Evolutionary conservation across 2,797 vertebrate species (phyloP).

Genomic region (Poecilia gillii): DNA sequence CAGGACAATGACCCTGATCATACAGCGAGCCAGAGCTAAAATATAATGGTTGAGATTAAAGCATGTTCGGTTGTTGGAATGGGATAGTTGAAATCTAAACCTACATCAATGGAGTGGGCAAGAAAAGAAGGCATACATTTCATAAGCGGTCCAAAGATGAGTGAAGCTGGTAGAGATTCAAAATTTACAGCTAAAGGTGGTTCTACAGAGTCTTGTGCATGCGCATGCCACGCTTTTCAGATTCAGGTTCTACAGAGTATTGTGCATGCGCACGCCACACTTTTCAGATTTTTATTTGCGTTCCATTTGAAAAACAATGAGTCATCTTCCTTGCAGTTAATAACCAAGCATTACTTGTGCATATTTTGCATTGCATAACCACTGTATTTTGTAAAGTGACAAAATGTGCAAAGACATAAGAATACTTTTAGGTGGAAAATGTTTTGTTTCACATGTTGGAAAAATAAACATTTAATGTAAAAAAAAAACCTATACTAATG

Average conservation of each 20-base stretch:
- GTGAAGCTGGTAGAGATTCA: neutral
- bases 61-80: neutral
- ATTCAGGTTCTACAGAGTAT: neutral
- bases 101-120: neutral
- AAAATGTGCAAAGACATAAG: neutral
- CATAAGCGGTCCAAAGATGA: neutral
- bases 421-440: neutral
- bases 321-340: neutral
- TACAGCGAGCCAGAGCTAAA: neutral
- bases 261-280: neutral
- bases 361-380: neutral
- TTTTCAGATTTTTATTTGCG: neutral
- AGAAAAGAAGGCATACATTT: neutral
- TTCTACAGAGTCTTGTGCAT: neutral
- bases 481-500: neutral
- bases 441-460: neutral
- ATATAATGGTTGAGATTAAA: neutral
- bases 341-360: neutral
- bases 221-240: neutral
- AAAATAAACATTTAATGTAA: neutral
- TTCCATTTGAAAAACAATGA: neutral
- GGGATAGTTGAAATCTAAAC: neutral
- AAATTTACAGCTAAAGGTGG: neutral
- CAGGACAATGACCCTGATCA: neutral
- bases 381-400: neutral